Evolutionary conservation across 2,888 invertebrate species (phyloP), one percentile per base, ranked within the genome.

Genomic region (Muschampia plurimacula): DNA sequence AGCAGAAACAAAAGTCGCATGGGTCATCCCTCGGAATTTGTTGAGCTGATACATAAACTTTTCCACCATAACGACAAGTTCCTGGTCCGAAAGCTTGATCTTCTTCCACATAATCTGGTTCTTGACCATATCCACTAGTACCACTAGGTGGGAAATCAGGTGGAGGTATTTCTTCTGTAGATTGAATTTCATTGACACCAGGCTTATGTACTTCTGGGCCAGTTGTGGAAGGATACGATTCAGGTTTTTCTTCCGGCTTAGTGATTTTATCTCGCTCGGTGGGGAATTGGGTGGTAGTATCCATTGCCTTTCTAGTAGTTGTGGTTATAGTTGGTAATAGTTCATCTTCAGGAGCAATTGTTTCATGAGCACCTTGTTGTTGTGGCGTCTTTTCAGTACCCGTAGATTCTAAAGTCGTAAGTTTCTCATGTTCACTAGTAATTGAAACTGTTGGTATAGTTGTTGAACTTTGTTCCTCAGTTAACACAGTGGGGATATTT

Each of bases 1-100:
- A 99, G 95, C 98, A 99, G 96, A 99, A 98, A 91, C 98, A 99
- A 95, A 98, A 99, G 87, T 98, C 98, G 88, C 98, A 99, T 36
- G 98, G 98, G 93, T 99, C 98, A 81, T 98, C 98, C 80, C 98
- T 95, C 57, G 98, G 98, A 83, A 99, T 98, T 93, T 99, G 98
- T 91, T 98, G 98, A 1, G 98, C 98, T 2, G 98, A 98, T 59
- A 98, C 98, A 88, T 98, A 98, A 65, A 98, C 96, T 92, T 98
- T 98, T 81, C 98, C 98, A 73, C 98, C 98, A 82, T 98, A 98
- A 81, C 98, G 95, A 84, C 98, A 98, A 67, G 98, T 98, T 79
- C 98, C 98, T 15, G 98, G 98, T 46, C 98, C 98, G 81, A 97
- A 97, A 72, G 96, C 95, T 82, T 96, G 96, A 82, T 97, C 97